phyloP scores from a whole-genome alignment of 2,797 vertebrate species.

The Poeciliopsis paucimaculata region DNA sequence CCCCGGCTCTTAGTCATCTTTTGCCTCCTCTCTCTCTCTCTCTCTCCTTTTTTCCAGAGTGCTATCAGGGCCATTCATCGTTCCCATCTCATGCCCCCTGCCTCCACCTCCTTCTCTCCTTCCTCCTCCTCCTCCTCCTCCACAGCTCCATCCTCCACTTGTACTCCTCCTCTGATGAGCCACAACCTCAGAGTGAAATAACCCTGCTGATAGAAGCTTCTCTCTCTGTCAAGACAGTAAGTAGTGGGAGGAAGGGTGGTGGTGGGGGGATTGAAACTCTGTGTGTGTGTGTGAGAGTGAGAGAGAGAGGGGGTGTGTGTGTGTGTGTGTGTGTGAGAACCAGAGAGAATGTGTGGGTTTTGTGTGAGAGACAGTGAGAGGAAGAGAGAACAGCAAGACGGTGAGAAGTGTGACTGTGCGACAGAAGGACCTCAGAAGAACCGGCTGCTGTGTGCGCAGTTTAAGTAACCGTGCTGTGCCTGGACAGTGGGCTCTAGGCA shows the following conservation, averaged over 20 bases:
- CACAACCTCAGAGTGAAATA: conserved; percentile 76
- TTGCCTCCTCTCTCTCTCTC: conserved; percentile 59
- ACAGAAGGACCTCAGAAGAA: conserved; percentile 65
- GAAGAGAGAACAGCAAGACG: conserved; percentile 51
- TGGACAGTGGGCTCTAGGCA: conserved; percentile 67
- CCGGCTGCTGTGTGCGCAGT: conserved; percentile 66
- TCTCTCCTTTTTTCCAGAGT: conserved; percentile 55
- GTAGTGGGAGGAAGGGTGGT: conserved; percentile 59
- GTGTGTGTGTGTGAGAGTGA: background rate
- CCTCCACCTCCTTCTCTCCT: conserved; percentile 62
- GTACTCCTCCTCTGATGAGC: conserved; percentile 74
- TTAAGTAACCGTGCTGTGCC: conserved; percentile 62
- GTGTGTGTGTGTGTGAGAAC: conserved; percentile 35
- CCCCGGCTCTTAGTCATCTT: conserved; percentile 70
- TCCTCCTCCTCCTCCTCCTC: conserved; percentile 57
- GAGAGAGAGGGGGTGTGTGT: too few relatives aligned
- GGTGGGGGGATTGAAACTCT: conserved; percentile 32
- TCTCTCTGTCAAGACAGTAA: conserved; percentile 78
- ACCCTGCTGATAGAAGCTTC: conserved; percentile 75
- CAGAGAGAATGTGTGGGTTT: conserved; percentile 38
- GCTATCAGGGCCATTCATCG: conserved; percentile 71
- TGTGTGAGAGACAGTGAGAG: conserved; percentile 42
- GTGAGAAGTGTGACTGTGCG: conserved; percentile 61
- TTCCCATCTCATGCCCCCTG: conserved; percentile 69
- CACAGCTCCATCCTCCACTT: conserved; percentile 68